A percentile compares a stretch with the other conserved stretches of the same genome.
These are phyloP conservation scores for Drosophila kanekoi DNA, from an alignment of 2,888 invertebrate species.

Conservation along the genomic window DNA sequence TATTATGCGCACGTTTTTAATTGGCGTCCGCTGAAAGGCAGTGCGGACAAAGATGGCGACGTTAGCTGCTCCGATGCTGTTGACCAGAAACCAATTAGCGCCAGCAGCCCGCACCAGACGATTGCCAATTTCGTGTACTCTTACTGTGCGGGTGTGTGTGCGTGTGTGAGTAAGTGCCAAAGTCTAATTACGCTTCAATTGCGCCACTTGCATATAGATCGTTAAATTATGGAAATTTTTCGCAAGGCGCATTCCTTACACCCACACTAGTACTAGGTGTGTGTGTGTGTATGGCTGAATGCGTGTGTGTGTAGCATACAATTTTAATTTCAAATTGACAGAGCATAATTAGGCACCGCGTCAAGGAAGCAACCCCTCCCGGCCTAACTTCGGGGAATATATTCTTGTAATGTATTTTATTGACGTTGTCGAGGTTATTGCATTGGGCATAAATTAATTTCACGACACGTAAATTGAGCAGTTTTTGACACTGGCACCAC, in stretches of 20 bases:
- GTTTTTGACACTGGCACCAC: constrained; percentile 71
- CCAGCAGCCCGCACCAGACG: constrained; percentile 63
- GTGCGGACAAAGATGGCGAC: constrained; percentile 41
- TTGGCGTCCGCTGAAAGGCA: constrained; percentile 73
- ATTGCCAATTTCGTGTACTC: constrained; percentile 52
- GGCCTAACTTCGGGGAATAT: constrained; percentile 12
- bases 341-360: constrained; percentile 70
- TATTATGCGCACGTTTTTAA: constrained; percentile 82
- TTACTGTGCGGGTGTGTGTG: constrained; percentile 3
- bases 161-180: constrained; percentile 59
- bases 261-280: constrained; percentile 24
- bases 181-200: constrained; percentile 85
- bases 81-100: constrained; percentile 80
- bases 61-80: constrained; percentile 32
- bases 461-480: constrained; percentile 84
- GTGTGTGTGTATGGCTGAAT: constrained; percentile 23
- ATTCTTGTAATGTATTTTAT: constrained; percentile 84
- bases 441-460: constrained; percentile 85
- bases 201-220: constrained; percentile 85
- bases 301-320: constrained; percentile 47
- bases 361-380: constrained; percentile 7
- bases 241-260: constrained; percentile 73
- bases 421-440: constrained; percentile 85
- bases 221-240: constrained; percentile 85
- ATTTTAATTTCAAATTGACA: constrained; percentile 82